Conservation (phyloP, 2,888 invertebrate genomes). For the Dasysyrphus albostriatus region DNA sequence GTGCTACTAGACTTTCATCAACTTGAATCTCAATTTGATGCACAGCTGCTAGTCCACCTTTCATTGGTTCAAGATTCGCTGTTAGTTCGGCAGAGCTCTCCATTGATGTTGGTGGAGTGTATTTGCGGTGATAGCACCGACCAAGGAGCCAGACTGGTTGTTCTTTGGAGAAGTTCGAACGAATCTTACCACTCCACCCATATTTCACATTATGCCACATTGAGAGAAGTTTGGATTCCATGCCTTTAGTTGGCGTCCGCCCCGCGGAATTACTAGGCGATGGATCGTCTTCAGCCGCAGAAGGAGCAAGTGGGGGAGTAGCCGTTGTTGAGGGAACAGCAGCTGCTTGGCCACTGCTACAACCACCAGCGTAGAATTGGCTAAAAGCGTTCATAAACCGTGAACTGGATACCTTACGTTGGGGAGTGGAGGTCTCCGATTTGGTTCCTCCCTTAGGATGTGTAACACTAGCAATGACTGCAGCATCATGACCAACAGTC, state of each 20-base stretch:
- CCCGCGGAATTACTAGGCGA: slow-evolving; percentile 79
- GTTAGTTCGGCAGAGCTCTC: slow-evolving; percentile 83
- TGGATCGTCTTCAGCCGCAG: slow-evolving; percentile 75
- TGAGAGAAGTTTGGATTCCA: slow-evolving; percentile 92
- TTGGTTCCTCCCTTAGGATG: slow-evolving; percentile 57
- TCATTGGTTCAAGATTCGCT: slow-evolving; percentile 69
- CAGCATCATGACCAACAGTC: slow-evolving; percentile 71
- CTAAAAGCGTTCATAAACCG: slow-evolving; percentile 83
- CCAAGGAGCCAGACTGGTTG: slow-evolving; percentile 95
- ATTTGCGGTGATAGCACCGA: slow-evolving; percentile 91
- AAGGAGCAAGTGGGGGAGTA: slow-evolving; percentile 71
- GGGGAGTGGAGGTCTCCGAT: slow-evolving; percentile 80
- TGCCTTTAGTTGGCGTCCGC: slow-evolving; percentile 85
- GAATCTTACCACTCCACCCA: slow-evolving; percentile 92
- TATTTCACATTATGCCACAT: slow-evolving; percentile 97
- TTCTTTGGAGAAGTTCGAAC: slow-evolving; percentile 91
- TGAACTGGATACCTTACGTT: slow-evolving; percentile 83
- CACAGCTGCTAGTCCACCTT: slow-evolving; percentile 23
- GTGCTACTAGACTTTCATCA: slow-evolving; percentile 82
- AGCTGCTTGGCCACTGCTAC: slow-evolving; percentile 59
- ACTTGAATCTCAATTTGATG: slow-evolving; percentile 77
- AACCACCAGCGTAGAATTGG: slow-evolving; percentile 80
- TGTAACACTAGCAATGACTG: slow-evolving; percentile 15
- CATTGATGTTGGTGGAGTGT: slow-evolving; percentile 86
- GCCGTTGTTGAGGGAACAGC: slow-evolving; percentile 63